phyloP scores from a whole-genome alignment of 2,888 invertebrate genomes.

The Stictocephala bisonia region DNA sequence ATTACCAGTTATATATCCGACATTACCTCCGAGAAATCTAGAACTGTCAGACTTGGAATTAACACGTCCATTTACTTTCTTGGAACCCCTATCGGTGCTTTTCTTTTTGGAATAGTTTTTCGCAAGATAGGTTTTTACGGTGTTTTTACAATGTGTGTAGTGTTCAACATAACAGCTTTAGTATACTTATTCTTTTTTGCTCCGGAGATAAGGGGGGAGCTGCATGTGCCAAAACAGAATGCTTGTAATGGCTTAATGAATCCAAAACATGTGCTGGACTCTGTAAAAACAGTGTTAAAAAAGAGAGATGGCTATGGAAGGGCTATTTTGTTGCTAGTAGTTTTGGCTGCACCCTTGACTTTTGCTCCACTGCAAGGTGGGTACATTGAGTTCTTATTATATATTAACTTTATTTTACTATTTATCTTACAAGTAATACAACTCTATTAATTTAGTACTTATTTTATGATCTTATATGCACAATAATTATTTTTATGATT shows the following conservation, averaged over 20 bases:
- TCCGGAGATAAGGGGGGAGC: too few relatives aligned
- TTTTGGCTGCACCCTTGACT: constrained; percentile 31
- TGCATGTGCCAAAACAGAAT: too few relatives aligned
- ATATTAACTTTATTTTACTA: too few relatives aligned
- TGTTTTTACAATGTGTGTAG: constrained; percentile 46
- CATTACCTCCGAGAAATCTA: constrained; percentile 47
- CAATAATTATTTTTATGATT: too few relatives aligned
- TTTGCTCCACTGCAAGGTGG: constrained; percentile 20
- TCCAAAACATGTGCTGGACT: constrained; percentile 11
- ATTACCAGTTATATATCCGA: constrained; percentile 55
- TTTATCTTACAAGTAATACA: too few relatives aligned
- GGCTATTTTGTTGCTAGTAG: constrained; percentile 6
- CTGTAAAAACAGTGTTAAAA: constrained; percentile 18
- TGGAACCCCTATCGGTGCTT: constrained; percentile 48
- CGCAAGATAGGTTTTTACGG: constrained; percentile 51
- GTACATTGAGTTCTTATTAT: too few relatives aligned
- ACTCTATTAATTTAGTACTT: too few relatives aligned
- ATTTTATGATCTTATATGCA: too few relatives aligned
- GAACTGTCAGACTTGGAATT: constrained; percentile 54
- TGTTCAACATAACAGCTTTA: neutral
- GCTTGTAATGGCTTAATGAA: constrained; percentile 30
- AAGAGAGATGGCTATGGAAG: constrained; percentile 29
- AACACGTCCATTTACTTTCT: constrained; percentile 31
- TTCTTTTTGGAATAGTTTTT: constrained; percentile 49
- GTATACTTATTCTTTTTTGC: constrained; percentile 7